Evolutionary conservation across 2,113 vertebrate species (phyloP).

Genomic region (Rhinopomastus cyanomelas): DNA sequence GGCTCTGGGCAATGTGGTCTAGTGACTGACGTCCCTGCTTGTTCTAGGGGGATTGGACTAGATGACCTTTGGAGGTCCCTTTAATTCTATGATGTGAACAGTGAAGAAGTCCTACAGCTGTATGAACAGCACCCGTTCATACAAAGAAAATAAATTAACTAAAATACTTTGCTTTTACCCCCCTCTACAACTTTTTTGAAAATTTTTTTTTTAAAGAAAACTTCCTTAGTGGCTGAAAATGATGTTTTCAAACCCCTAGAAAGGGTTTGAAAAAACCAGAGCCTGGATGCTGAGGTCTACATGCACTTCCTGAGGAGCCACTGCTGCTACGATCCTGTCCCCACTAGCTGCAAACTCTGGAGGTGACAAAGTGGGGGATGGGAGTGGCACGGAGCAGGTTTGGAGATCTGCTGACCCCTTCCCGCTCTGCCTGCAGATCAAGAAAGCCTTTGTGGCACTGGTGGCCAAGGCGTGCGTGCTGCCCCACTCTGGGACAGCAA

Average conservation of each 20-base stretch:
- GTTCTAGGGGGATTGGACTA: too few species aligned
- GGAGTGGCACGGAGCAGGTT: fast-evolving
- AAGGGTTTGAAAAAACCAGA: too few species aligned
- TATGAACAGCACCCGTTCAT: neutral
- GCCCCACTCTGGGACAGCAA: constrained; percentile 95
- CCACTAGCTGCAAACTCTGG: constrained; percentile 94
- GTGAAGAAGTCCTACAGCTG: neutral
- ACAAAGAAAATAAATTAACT: neutral
- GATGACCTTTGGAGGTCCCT: too few species aligned
- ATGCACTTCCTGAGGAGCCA: constrained; percentile 94
- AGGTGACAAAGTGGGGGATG: constrained; percentile 69
- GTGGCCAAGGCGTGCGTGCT: constrained; percentile 91
- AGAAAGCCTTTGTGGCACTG: constrained; percentile 91
- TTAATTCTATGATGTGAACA: too few species aligned
- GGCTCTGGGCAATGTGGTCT: too few species aligned
- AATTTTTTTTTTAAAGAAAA: too few species aligned
- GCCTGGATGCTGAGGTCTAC: constrained; percentile 80
- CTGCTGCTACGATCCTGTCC: constrained; percentile 90
- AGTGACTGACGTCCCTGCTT: too few species aligned
- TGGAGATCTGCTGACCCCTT: neutral
- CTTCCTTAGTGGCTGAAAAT: too few species aligned
- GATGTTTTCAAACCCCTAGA: too few species aligned
- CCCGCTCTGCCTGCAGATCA: constrained; percentile 78
- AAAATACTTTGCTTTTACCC: neutral
- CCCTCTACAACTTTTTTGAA: fast-evolving